Base-by-base conservation (phyloP, 2,888 invertebrate species). In the Andricus quercusramuli region DNA sequence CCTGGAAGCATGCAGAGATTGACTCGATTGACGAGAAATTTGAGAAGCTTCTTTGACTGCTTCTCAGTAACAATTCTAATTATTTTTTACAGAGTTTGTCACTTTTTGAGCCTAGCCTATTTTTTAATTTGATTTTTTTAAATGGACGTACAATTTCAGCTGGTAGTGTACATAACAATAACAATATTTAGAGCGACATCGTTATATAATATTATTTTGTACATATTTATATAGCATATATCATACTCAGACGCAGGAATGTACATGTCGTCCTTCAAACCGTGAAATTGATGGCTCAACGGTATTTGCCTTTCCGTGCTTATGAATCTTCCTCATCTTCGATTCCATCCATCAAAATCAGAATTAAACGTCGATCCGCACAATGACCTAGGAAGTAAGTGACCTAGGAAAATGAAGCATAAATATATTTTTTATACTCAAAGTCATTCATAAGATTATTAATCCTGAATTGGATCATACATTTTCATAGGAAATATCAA, bases 261-360 rank as follows among this genome's bases (percentile, higher is more conserved):
- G 44, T 25, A 44, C 29, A 17, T 68, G 68, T 25, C 68, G 47
- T 44, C 68, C 47, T 25, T 47, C 68, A 44, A 17, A 68, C 47
- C 44, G 25, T 47, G 47, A 68, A 68, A 68, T 68, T 68, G 68
- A 68, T 68, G 68, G 47, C 47, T 47, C 20, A 68, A 68, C 68
- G 47, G 68, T 47, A 68, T 68, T 68, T 68, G 68, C 17, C 44
- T 47, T 47, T 68, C 47, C 68, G 29, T 44, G n/a, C 47, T 20
- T 47, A 68, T 47, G 47, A 47, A 68, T 47, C 68, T 68, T 68
- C 68, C 25, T 68, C 68, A 29, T 44, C 47, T 68, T 47, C 47
- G 15, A 20, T 25, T 68, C 17, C 68, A 47, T 68, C 44, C 68
- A 68, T 68, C 68, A 68, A 64, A 64, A 25, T 64, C 25, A 64